Evolutionary conservation across 2,113 vertebrate genomes (phyloP).

Genomic region (Strigops habroptila): DNA sequence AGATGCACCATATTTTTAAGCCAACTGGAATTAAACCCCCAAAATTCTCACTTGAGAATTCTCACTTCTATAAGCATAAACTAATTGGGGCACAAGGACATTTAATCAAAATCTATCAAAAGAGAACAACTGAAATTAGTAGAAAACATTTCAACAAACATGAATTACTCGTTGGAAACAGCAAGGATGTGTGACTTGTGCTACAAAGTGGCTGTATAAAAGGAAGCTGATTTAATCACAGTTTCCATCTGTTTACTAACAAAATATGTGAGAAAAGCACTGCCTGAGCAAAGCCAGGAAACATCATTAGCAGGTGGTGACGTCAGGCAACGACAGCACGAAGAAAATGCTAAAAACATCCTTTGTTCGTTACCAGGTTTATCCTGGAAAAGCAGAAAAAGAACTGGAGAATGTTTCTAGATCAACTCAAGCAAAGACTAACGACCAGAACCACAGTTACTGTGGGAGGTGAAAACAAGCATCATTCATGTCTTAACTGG

Average conservation of each 20-base stretch:
- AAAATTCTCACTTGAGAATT: accelerated
- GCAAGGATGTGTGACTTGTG: not conserved
- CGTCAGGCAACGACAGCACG: not conserved
- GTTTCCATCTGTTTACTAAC: slow-evolving; percentile 6
- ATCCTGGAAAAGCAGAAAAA: not conserved
- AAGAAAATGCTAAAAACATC: slow-evolving; percentile 34
- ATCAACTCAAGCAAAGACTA: not conserved
- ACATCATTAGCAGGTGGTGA: not conserved
- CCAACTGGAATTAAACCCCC: accelerated
- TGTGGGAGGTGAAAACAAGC: not conserved
- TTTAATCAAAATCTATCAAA: not conserved
- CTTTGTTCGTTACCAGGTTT: not conserved
- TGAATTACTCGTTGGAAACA: accelerated
- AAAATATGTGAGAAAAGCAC: not conserved
- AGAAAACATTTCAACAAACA: accelerated
- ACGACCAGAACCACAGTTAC: not conserved
- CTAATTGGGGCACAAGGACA: not conserved
- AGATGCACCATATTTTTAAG: accelerated
- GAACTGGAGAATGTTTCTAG: not conserved
- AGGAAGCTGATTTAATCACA: not conserved
- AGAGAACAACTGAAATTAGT: not conserved
- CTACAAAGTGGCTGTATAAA: not conserved
- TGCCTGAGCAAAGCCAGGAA: not conserved
- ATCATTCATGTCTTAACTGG: not conserved
- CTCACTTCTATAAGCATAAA: not conserved